Conservation (phyloP, 2,888 invertebrate genomes). For the Epinotia brunnichana region DNA sequence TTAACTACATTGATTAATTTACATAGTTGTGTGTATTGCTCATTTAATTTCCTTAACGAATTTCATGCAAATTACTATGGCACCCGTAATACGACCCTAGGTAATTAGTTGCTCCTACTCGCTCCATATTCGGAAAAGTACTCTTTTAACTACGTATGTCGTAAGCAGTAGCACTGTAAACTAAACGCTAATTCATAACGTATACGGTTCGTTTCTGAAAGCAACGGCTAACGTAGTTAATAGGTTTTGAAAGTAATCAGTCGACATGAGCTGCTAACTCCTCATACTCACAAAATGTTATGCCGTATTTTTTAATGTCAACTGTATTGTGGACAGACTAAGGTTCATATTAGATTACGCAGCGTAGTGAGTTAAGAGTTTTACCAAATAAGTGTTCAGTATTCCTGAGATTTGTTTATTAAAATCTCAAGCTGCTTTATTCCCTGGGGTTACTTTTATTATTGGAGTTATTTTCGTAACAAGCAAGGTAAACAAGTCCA, state of each 20-base stretch:
- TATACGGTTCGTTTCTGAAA: not conserved
- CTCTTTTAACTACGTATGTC: not conserved
- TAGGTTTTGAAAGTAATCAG: not conserved
- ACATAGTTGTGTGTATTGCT: conserved; percentile 33
- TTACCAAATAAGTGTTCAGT: not conserved
- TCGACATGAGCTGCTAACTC: not conserved
- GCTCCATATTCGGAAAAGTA: conserved; percentile 1
- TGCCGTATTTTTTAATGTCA: not conserved
- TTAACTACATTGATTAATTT: conserved; percentile 36
- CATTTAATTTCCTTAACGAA: conserved; percentile 37
- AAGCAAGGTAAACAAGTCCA: conserved; percentile 2
- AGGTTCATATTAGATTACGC: not conserved
- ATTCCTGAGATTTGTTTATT: conserved; percentile 36
- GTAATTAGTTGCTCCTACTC: conserved; percentile 29
- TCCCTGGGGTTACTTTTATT: conserved; percentile 5
- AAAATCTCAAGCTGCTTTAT: conserved; percentile 23
- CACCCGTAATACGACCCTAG: conserved; percentile 28
- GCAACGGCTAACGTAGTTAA: not conserved
- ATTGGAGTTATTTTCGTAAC: conserved; percentile 17
- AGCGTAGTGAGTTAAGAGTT: not conserved
- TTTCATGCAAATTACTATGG: conserved; percentile 36
- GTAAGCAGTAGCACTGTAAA: not conserved
- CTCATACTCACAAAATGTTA: not conserved
- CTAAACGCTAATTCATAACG: not conserved
- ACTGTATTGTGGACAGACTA: not conserved